Base-by-base conservation (phyloP, 2,888 invertebrate genomes). In the Protodeltote pygarga region DNA sequence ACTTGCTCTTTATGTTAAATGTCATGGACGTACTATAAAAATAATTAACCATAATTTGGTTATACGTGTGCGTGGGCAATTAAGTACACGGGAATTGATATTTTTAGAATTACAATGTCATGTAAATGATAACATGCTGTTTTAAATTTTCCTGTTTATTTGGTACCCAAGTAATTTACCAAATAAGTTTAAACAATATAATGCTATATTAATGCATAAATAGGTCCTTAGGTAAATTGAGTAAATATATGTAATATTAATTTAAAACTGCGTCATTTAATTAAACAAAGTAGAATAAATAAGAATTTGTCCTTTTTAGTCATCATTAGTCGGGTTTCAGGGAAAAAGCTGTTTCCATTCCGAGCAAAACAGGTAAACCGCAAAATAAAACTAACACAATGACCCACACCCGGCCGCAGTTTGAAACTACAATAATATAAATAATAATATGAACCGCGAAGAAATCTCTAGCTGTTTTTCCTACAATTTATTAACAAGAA, bases 301-400 rank as follows among this genome's bases (percentile, higher is more conserved):
- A 61, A 42, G 9, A 44, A 37, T 27, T 46, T 77, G 77, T 74
- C 69, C 72, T 64, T 66, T 63, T 62, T 70, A 73, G 60, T 72
- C 75, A 75, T 50, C 46, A 44, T 62, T 53, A 49, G 53, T 34
- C 14, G 9, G 37, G 45, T 47, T 70, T 57, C 55, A 60, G 64
- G 71, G 73, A 75, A 73, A 74, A 72, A 20, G 42, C 29, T 38
- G 73, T 75, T 71, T 74, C 74, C 71, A 61, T 55, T 54, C 33
- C 31, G 24, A 39, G 50, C 79, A 78, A 82, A 86, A 83, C 85
- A 87, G 86, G 86, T 81, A 86, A 87, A 87, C 86, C 86, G 73
- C 86, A 86, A 37, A 33, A 29, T 41, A 37, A 49, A 52, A 32
- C 47, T 57, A 58, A 69, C 55, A 48, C 28, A 48, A 40, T 48